These are phyloP conservation scores for Limnodromus scolopaceus DNA, from an alignment of 2,797 vertebrate species.

Conservation along the genomic window DNA sequence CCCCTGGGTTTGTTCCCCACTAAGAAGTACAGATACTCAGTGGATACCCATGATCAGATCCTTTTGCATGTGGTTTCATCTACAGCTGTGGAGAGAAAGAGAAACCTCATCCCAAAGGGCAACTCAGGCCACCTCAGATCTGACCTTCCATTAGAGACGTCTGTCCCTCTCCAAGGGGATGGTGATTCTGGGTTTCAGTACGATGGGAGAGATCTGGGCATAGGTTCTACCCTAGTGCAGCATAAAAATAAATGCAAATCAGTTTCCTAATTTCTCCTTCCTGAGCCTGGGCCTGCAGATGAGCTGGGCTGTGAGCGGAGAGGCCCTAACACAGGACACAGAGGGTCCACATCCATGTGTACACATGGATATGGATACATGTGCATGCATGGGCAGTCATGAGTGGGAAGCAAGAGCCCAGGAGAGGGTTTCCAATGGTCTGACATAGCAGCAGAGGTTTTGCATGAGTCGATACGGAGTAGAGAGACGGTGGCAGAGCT, in stretches of 20 bases:
- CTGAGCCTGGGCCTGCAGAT: not conserved
- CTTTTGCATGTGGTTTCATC: not conserved
- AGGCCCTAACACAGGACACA: too few relatives aligned
- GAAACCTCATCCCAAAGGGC: rapidly evolving
- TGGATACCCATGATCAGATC: not conserved
- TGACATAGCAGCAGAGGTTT: not conserved
- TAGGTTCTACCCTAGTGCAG: rapidly evolving
- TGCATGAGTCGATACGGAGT: not conserved
- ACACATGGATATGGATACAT: rapidly evolving
- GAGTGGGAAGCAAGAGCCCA: not conserved
- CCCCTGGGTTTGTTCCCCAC: not conserved
- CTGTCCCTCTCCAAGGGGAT: not conserved
- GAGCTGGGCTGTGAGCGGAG: not conserved
- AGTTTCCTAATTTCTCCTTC: not conserved
- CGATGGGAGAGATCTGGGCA: not conserved
- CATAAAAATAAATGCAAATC: not conserved
- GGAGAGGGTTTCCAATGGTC: not conserved
- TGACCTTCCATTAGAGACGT: not conserved
- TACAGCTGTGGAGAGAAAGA: not conserved
- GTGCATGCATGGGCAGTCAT: rapidly evolving
- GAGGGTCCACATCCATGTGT: rapidly evolving
- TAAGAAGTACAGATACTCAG: not conserved
- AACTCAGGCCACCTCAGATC: not conserved
- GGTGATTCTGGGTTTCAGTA: not conserved
- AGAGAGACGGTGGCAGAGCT: not conserved